These are phyloP conservation scores for Hololepta plana DNA, from an alignment of 2,888 invertebrate genomes.

Conservation along the genomic window DNA sequence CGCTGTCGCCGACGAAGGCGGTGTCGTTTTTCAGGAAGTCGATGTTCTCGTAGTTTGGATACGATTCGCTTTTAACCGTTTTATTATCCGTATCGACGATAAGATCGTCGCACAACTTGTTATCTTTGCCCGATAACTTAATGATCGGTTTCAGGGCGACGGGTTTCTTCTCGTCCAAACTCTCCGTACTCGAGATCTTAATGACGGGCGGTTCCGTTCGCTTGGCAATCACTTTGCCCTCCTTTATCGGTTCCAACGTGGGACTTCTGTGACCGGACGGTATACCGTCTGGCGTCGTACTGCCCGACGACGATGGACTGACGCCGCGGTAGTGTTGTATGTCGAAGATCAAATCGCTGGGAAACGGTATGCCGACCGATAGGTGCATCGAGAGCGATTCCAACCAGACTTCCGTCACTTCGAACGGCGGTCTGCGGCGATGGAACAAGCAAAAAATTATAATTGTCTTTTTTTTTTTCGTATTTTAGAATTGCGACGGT, in stretches of 20 bases:
- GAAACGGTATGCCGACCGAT: constrained; percentile 40
- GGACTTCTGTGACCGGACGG: constrained; percentile 27
- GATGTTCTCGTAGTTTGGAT: constrained; percentile 22
- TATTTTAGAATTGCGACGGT: too few species aligned
- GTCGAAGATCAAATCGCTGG: constrained; percentile 52
- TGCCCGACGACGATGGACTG: constrained; percentile 39
- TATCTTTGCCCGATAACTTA: constrained; percentile 17
- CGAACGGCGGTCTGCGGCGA: constrained; percentile 61
- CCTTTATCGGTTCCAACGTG: constrained; percentile 34
- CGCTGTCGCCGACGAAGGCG: constrained; percentile 13
- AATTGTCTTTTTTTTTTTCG: too few species aligned
- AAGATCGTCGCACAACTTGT: constrained; percentile 11
- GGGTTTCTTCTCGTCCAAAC: too few species aligned
- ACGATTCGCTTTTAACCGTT: too few species aligned
- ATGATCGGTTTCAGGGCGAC: constrained; percentile 15
- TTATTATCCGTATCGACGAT: too few species aligned
- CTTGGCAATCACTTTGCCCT: constrained; percentile 23
- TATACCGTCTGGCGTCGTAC: constrained; percentile 37
- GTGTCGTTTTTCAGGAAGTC: constrained; percentile 22
- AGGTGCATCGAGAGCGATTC: constrained; percentile 60
- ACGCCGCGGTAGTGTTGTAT: constrained; percentile 50
- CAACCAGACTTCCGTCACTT: constrained; percentile 77
- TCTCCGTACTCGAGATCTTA: constrained; percentile 14
- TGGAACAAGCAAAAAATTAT: constrained; percentile 1
- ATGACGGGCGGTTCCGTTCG: too few species aligned